These are phyloP conservation scores for Larimichthys polyactis DNA, from an alignment of 2,113 vertebrate genomes.

Conservation along the genomic window DNA sequence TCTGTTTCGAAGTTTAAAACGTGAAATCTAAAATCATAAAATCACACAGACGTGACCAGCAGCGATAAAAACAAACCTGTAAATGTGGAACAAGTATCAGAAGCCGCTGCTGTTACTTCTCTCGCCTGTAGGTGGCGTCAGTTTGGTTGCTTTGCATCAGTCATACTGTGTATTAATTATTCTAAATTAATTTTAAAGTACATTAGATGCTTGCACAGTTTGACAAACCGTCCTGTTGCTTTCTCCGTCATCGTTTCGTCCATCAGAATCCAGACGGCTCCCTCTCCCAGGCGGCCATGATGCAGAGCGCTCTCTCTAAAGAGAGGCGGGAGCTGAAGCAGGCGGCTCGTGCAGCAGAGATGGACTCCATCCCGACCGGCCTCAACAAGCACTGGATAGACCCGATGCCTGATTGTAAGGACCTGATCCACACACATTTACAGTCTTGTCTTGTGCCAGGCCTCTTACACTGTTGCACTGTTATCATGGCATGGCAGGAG, in stretches of 20 bases:
- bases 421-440: background rate
- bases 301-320: conserved; percentile 94
- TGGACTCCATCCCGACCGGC: conserved; percentile 95
- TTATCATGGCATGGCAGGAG: conserved; percentile 53
- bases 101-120: too few species aligned
- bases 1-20: too few species aligned
- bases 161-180: too few species aligned
- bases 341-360: conserved; percentile 91
- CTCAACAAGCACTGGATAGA: conserved; percentile 97
- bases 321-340: conserved; percentile 93
- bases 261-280: conserved; percentile 94
- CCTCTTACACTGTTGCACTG: conserved; percentile 29
- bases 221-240: too few species aligned
- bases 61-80: too few species aligned
- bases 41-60: too few species aligned
- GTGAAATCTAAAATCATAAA: too few species aligned
- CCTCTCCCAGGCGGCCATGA: conserved; percentile 97
- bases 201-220: background rate
- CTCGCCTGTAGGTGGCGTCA: too few species aligned
- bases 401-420: conserved; percentile 92
- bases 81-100: too few species aligned
- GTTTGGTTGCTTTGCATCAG: too few species aligned
- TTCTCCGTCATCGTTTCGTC: background rate
- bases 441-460: conserved; percentile 22
- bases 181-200: background rate